phyloP scores from a whole-genome alignment of 2,113 vertebrate genomes.

The Pleuronectes platessa region DNA sequence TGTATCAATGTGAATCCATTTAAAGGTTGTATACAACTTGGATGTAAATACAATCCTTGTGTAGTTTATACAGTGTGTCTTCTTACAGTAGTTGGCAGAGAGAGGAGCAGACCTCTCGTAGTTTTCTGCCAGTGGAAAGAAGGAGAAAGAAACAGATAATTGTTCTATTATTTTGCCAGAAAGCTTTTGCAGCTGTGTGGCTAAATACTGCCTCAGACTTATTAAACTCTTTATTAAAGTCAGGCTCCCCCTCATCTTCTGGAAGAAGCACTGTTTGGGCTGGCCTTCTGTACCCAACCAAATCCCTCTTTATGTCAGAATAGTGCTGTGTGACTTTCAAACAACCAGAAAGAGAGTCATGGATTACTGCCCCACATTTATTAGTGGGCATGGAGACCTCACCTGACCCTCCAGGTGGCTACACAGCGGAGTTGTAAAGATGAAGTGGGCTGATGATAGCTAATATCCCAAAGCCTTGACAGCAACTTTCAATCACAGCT shows the following conservation, averaged over 20 bases:
- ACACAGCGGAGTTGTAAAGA: constrained; percentile 20
- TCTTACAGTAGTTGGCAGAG: constrained; percentile 7
- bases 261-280: constrained; percentile 2
- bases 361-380: neutral
- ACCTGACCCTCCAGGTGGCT: constrained; percentile 55
- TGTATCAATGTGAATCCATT: too few species aligned
- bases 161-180: constrained; percentile 53
- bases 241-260: constrained; percentile 17
- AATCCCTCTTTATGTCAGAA: neutral
- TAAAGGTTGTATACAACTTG: neutral
- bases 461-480: constrained; percentile 13
- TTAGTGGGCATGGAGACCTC: constrained; percentile 23
- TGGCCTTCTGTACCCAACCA: neutral
- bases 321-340: neutral
- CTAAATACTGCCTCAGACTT: constrained; percentile 17
- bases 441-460: constrained; percentile 5
- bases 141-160: constrained; percentile 50
- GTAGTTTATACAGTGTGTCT: neutral
- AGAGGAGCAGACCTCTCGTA: constrained; percentile 23
- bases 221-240: neutral
- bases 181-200: constrained; percentile 73
- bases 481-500: constrained; percentile 44
- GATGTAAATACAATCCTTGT: neutral
- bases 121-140: constrained; percentile 55
- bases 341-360: constrained; percentile 2